Percentiles rank a stretch among this genome's conserved stretches.
Conservation (phyloP, 2,797 vertebrate genomes). For the Clarias pachynema region DNA sequence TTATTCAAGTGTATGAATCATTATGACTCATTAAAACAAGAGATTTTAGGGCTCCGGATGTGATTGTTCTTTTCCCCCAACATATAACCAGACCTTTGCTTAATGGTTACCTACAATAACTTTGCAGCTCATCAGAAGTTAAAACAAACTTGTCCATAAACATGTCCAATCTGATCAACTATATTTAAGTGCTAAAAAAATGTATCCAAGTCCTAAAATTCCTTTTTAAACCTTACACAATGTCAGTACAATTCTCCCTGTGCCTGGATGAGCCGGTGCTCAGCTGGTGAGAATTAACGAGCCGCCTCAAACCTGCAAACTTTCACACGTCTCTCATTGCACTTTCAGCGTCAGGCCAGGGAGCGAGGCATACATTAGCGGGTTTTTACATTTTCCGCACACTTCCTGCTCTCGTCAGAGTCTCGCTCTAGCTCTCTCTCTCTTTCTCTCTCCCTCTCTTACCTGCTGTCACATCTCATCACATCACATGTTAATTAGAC, state of each 20-base stretch:
- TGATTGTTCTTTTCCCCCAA: background rate
- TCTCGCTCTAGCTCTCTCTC: constrained; percentile 65
- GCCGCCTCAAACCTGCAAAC: constrained; percentile 70
- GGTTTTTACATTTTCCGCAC: constrained; percentile 60
- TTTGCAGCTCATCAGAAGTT: background rate
- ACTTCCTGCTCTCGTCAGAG: constrained; percentile 59
- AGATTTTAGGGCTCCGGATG: background rate
- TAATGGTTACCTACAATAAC: background rate
- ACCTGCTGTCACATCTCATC: constrained; percentile 78
- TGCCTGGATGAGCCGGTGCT: constrained; percentile 17
- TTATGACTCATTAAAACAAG: background rate
- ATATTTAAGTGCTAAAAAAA: background rate
- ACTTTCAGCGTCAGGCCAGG: constrained; percentile 59
- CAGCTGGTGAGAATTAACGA: constrained; percentile 75
- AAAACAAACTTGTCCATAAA: background rate
- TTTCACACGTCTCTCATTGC: constrained; percentile 76
- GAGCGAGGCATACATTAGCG: constrained; percentile 73
- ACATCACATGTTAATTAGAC: constrained; percentile 78
- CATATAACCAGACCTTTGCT: background rate
- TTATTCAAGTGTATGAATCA: background rate
- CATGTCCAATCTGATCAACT: background rate
- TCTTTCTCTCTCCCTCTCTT: background rate
- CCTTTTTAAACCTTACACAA: background rate
- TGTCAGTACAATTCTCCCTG: background rate
- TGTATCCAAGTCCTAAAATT: background rate